Evolutionary conservation across 2,888 invertebrate genomes (phyloP).

Genomic region (Catocala sponsa): DNA sequence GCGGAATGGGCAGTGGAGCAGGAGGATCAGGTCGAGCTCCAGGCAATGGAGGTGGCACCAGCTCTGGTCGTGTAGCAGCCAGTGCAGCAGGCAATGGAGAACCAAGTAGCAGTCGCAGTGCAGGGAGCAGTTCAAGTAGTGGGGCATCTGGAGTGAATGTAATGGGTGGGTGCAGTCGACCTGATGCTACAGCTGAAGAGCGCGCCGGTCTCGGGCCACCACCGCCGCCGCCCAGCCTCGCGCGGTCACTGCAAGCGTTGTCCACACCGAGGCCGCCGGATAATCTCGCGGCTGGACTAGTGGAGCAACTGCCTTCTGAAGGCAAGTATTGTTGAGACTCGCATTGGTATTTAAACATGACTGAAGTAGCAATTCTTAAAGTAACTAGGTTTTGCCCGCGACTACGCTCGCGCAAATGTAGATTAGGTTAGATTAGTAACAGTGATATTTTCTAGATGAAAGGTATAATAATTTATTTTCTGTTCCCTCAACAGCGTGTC

Average conservation of each 20-base stretch:
- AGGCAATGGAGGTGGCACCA: not conserved
- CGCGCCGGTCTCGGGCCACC: slow-evolving; percentile 68
- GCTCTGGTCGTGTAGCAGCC: not conserved
- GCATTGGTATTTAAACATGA: not conserved
- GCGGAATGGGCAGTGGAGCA: not conserved
- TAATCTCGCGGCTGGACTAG: slow-evolving; percentile 88
- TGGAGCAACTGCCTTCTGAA: slow-evolving; percentile 92
- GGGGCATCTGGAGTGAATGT: slow-evolving; percentile 1
- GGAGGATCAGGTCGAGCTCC: slow-evolving; percentile 3
- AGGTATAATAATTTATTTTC: too few relatives aligned
- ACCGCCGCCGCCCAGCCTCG: slow-evolving; percentile 86
- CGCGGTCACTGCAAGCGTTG: slow-evolving; percentile 89
- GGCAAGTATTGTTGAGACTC: slow-evolving; percentile 70
- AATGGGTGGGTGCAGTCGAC: not conserved
- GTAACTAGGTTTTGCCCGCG: not conserved
- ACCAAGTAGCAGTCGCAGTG: not conserved
- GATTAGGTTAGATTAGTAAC: too few relatives aligned
- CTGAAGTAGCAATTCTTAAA: too few relatives aligned
- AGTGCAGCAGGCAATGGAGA: slow-evolving; percentile 12
- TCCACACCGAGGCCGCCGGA: slow-evolving; percentile 88
- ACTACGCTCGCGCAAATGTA: too few relatives aligned
- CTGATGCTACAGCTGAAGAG: slow-evolving; percentile 42
- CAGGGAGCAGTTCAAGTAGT: slow-evolving; percentile 10
- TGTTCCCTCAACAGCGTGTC: too few relatives aligned
- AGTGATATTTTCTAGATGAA: too few relatives aligned